Percentiles rank a stretch among this genome's conserved stretches.
Conservation (phyloP, 2,888 invertebrate species). For the Baronia brevicornis region DNA sequence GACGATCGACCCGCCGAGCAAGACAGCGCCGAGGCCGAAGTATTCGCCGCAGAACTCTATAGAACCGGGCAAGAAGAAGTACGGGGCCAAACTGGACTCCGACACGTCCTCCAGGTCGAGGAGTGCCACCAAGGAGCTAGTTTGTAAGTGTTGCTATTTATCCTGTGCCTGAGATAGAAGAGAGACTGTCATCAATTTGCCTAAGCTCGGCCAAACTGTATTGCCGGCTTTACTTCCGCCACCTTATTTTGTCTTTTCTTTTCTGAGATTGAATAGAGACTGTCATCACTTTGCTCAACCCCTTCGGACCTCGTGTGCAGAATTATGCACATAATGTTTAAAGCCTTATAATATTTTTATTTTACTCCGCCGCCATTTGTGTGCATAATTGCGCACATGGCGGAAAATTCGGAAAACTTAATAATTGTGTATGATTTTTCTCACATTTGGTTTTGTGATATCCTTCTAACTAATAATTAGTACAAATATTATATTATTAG, state of each 20-base stretch:
- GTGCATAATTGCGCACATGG: no score
- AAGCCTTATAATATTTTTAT: no score
- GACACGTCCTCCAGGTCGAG: slow-evolving; percentile 91
- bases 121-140: slow-evolving; percentile 92
- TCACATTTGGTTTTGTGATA: no score
- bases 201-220: not conserved
- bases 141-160: slow-evolving; percentile 75
- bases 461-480: no score
- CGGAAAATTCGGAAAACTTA: no score
- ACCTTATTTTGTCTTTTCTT: not conserved
- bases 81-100: slow-evolving; percentile 79
- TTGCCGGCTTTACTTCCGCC: not conserved
- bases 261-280: no score
- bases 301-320: no score
- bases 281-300: no score
- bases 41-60: slow-evolving; percentile 64
- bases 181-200: not conserved
- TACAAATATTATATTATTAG: not conserved
- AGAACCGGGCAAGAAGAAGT: slow-evolving; percentile 60
- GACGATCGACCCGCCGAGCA: slow-evolving; percentile 64
- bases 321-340: no score
- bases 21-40: slow-evolving; percentile 54
- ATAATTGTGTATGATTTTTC: no score
- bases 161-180: not conserved
- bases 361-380: no score